Percentiles rank a stretch among this genome's conserved stretches.
phyloP scores from a whole-genome alignment of 1,140 invertebrate genomes.

The Zaprionus capensis region DNA sequence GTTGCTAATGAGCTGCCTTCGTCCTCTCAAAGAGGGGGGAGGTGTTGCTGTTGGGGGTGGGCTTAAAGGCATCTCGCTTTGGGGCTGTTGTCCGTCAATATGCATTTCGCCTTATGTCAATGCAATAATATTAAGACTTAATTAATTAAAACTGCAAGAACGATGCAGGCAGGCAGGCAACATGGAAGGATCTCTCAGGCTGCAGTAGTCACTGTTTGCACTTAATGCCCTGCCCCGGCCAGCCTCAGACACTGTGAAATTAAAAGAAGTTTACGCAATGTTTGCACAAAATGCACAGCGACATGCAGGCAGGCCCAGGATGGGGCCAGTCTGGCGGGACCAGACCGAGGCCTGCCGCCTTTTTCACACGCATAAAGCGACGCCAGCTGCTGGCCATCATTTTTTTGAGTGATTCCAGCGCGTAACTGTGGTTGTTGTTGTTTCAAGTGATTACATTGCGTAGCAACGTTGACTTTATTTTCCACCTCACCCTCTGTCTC shows the following conservation, averaged over 20 bases:
- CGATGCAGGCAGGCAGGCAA: conserved; percentile 10
- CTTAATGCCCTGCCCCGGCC: conserved; percentile 43
- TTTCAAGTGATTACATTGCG: conserved; percentile 74
- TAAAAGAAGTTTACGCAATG: conserved; percentile 81
- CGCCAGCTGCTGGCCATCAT: conserved; percentile 69
- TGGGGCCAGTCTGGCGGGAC: background rate
- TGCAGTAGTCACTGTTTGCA: conserved; percentile 60
- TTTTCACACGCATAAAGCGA: conserved; percentile 40
- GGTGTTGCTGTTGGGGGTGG: conserved; percentile 1
- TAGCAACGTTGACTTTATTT: conserved; percentile 78
- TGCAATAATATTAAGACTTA: conserved; percentile 81
- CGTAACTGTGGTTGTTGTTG: conserved; percentile 28
- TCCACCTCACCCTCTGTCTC: background rate
- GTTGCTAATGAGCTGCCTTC: conserved; percentile 63
- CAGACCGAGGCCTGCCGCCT: conserved; percentile 1
- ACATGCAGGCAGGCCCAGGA: conserved; percentile 56
- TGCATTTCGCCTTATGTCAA: conserved; percentile 75
- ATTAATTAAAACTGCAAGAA: conserved; percentile 75
- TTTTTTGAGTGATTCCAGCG: conserved; percentile 37
- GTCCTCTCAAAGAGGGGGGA: background rate
- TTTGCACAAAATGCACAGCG: conserved; percentile 77
- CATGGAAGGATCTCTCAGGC: background rate
- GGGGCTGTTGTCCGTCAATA: conserved; percentile 53
- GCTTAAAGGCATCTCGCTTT: conserved; percentile 29
- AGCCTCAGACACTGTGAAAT: conserved; percentile 50